Percentiles rank a stretch among this genome's conserved stretches.
Conservation (phyloP, 2,888 invertebrate genomes). For the Stenchaetothrips biformis region DNA sequence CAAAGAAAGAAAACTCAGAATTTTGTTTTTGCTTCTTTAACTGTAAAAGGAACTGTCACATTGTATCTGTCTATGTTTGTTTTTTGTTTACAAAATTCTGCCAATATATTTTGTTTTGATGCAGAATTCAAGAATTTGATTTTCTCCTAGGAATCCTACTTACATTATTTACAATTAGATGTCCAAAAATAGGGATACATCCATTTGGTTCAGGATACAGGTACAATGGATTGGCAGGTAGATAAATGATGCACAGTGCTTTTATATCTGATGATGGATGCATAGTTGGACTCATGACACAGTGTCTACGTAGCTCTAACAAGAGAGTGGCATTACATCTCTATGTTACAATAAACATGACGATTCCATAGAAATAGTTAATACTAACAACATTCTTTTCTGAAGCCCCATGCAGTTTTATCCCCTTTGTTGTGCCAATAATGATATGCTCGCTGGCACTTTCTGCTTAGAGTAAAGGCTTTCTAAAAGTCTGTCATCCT, state of each 20-base stretch:
- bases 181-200: slow-evolving; percentile 18
- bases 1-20: too few relatives aligned
- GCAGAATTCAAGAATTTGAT: too few relatives aligned
- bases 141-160: slow-evolving; percentile 2
- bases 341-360: background rate
- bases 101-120: too few relatives aligned
- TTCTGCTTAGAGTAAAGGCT: background rate
- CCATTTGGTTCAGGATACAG: slow-evolving; percentile 23
- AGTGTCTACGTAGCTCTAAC: background rate
- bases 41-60: too few relatives aligned
- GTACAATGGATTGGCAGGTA: slow-evolving; percentile 20
- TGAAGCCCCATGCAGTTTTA: too few relatives aligned
- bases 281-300: background rate
- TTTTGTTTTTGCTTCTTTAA: too few relatives aligned
- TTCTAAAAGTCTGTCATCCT: background rate
- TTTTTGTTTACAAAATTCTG: too few relatives aligned
- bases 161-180: background rate
- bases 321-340: background rate
- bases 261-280: background rate
- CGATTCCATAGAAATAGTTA: background rate
- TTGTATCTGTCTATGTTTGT: too few relatives aligned
- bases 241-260: slow-evolving; percentile 4
- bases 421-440: too few relatives aligned
- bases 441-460: background rate
- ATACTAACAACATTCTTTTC: too few relatives aligned